A percentile compares a stretch with the other conserved stretches of the same genome.
These are phyloP conservation scores for Dermochelys coriacea DNA, from an alignment of 2,797 vertebrate species.

Conservation along the genomic window DNA sequence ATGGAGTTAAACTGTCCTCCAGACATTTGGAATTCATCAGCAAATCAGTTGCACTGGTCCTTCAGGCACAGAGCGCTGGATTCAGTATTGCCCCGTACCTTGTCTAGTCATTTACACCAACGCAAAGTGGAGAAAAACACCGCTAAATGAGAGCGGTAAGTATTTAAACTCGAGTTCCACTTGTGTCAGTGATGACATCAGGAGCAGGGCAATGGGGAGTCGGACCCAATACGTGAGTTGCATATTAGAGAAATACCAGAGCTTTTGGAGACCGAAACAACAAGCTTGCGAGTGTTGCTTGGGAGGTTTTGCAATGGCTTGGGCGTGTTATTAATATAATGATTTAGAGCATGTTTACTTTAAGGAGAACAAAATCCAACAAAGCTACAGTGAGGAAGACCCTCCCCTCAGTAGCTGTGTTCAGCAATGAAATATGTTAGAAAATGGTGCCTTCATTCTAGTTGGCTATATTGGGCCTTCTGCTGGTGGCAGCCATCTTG, in stretches of 20 bases:
- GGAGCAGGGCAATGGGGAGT: neutral
- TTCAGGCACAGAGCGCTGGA: neutral
- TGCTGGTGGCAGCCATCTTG: rapidly evolving
- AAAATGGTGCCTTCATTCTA: neutral
- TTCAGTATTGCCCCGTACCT: neutral
- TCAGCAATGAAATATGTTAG: neutral
- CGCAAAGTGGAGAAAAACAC: neutral
- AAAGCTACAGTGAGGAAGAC: rapidly evolving
- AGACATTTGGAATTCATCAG: neutral
- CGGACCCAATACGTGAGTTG: neutral
- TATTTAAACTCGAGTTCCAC: neutral
- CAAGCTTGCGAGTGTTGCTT: neutral
- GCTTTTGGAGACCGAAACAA: neutral
- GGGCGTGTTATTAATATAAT: rapidly evolving
- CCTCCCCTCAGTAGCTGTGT: neutral
- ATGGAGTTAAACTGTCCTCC: neutral
- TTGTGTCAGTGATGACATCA: neutral
- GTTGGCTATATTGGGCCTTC: neutral
- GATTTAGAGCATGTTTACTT: rapidly evolving
- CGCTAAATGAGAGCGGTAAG: neutral
- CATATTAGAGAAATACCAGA: neutral
- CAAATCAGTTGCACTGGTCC: neutral
- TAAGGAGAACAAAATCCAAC: neutral
- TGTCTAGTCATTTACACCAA: neutral
- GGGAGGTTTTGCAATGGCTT: neutral